phyloP scores from a whole-genome alignment of 1,140 invertebrate species.

The Archivesica marissinica region DNA sequence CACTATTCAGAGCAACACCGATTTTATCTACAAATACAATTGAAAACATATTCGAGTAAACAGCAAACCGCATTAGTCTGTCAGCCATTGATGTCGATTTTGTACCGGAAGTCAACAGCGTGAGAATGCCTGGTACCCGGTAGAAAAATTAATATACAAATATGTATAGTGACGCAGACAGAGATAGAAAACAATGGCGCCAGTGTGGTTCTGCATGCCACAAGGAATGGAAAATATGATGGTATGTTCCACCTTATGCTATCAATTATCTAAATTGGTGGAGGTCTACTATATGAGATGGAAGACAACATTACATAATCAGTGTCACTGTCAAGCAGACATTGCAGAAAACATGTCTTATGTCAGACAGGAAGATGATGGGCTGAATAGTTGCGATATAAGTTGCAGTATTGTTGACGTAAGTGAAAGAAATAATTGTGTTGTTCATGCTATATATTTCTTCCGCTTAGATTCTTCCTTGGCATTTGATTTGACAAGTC shows the following conservation, averaged over 20 bases:
- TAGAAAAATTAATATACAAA: neutral
- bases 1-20: slow-evolving; percentile 16
- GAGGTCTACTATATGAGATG: slow-evolving; percentile 56
- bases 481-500: too few species aligned
- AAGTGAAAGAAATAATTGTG: neutral
- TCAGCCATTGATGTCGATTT: slow-evolving; percentile 29
- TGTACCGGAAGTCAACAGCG: slow-evolving; percentile 37
- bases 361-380: slow-evolving; percentile 45
- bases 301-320: slow-evolving; percentile 61
- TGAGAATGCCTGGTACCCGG: slow-evolving; percentile 39
- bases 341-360: slow-evolving; percentile 55
- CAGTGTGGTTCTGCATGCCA: slow-evolving; percentile 42
- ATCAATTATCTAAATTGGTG: slow-evolving; percentile 62
- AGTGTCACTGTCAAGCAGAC: slow-evolving; percentile 62
- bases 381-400: neutral
- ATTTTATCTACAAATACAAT: slow-evolving; percentile 56
- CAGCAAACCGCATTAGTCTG: slow-evolving; percentile 32
- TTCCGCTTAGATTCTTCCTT: too few species aligned
- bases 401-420: neutral
- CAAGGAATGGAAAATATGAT: slow-evolving; percentile 46
- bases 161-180: neutral
- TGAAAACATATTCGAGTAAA: slow-evolving; percentile 58
- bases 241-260: slow-evolving; percentile 47
- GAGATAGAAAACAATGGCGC: slow-evolving; percentile 40
- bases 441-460: too few species aligned